phyloP scores from a whole-genome alignment of 2,113 vertebrate species.

The Hippocampus barbouri region DNA sequence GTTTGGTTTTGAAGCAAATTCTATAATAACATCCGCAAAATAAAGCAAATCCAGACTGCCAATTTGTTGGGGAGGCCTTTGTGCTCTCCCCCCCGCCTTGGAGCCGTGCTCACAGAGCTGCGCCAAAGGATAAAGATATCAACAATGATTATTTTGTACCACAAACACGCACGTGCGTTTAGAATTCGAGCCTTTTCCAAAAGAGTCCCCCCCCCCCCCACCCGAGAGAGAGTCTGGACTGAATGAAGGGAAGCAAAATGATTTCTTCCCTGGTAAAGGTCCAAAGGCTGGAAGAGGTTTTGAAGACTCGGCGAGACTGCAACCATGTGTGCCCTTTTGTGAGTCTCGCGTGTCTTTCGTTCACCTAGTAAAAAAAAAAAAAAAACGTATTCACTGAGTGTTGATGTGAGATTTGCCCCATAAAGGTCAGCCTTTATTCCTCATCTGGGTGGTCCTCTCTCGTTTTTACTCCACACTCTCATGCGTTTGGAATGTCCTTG shows the following conservation, averaged over 20 bases:
- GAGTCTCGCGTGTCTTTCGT: slow-evolving; percentile 25
- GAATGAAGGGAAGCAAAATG: slow-evolving; percentile 15
- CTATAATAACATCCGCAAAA: slow-evolving; percentile 48
- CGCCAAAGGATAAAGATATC: slow-evolving; percentile 26
- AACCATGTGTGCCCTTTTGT: slow-evolving; percentile 18
- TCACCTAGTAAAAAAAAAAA: slow-evolving; percentile 16
- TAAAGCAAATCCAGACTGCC: slow-evolving; percentile 56
- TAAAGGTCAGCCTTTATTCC: slow-evolving; percentile 42
- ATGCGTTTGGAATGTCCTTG: slow-evolving; percentile 3
- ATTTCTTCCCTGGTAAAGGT: slow-evolving; percentile 23
- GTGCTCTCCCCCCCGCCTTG: slow-evolving; percentile 33
- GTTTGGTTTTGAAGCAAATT: slow-evolving; percentile 55
- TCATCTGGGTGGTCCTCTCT: slow-evolving; percentile 49
- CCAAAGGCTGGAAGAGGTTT: not conserved
- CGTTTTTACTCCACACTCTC: slow-evolving; percentile 4
- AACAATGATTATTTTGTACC: not conserved
- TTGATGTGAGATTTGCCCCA: slow-evolving; percentile 38
- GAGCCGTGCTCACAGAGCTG: slow-evolving; percentile 16
- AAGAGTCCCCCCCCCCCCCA: too few species aligned
- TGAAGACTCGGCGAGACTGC: not conserved
- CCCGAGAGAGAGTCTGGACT: slow-evolving; percentile 2
- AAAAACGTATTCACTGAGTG: slow-evolving; percentile 1
- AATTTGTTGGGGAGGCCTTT: slow-evolving; percentile 40
- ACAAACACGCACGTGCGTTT: not conserved
- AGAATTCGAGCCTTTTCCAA: not conserved